A percentile compares a stretch with the other conserved stretches of the same genome.
phyloP scores from a whole-genome alignment of 2,113 vertebrate genomes.

The Rhinolophus ferrumequinum region DNA sequence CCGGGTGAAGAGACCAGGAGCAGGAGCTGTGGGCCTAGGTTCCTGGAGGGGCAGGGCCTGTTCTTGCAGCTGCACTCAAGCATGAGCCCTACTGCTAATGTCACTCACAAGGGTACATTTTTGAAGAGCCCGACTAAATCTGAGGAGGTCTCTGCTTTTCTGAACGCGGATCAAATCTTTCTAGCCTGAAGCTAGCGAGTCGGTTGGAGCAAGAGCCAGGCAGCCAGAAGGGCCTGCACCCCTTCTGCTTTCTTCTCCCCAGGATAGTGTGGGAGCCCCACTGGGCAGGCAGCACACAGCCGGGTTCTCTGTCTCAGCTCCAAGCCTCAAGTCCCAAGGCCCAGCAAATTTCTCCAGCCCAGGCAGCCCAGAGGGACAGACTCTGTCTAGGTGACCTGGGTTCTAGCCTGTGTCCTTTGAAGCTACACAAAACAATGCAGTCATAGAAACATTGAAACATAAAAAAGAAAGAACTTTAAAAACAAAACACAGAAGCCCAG shows the following conservation, averaged over 20 bases:
- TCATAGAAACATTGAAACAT: slow-evolving; percentile 34
- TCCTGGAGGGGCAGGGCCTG: slow-evolving; percentile 22
- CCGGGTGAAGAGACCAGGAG: not conserved
- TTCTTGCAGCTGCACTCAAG: not conserved
- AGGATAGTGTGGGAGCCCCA: not conserved
- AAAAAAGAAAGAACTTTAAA: slow-evolving; percentile 42
- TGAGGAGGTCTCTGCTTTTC: not conserved
- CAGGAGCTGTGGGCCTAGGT: not conserved
- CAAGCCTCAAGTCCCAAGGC: slow-evolving; percentile 25
- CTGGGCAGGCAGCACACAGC: not conserved
- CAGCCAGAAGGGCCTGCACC: not conserved
- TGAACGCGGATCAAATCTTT: slow-evolving; percentile 25
- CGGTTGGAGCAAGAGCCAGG: not conserved
- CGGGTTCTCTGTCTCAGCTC: not conserved
- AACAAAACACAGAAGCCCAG: slow-evolving; percentile 37
- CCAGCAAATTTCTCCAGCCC: slow-evolving; percentile 13
- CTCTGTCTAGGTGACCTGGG: slow-evolving; percentile 1
- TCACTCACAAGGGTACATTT: not conserved
- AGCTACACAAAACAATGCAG: not conserved
- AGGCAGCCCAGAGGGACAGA: not conserved
- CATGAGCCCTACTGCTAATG: not conserved
- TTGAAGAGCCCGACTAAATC: not conserved
- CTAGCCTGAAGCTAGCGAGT: not conserved
- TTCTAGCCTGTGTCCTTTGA: not conserved
- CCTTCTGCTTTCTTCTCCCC: not conserved